A percentile compares a stretch with the other conserved stretches of the same genome.
These are phyloP conservation scores for Sorex fumeus DNA, from an alignment of 2,113 vertebrate species.

Conservation along the genomic window DNA sequence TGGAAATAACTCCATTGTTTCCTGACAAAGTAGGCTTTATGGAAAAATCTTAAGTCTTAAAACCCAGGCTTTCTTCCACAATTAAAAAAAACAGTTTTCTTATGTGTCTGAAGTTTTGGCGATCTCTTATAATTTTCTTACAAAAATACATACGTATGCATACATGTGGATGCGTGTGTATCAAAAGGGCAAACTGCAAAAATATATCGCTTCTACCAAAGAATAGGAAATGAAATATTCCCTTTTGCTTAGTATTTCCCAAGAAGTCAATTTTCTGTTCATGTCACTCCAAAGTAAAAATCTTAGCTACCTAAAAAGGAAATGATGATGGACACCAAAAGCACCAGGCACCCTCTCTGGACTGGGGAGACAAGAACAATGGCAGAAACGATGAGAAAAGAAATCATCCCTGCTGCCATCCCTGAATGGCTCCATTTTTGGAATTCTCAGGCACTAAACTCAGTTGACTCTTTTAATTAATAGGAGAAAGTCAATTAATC, in stretches of 20 bases:
- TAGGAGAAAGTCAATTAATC: constrained; percentile 75
- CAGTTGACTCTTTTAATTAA: constrained; percentile 69
- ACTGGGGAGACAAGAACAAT: not conserved
- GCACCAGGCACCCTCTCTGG: not conserved
- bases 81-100: not conserved
- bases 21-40: constrained; percentile 49
- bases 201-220: not conserved
- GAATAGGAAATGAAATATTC: constrained; percentile 32
- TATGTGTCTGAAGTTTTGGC: constrained; percentile 12
- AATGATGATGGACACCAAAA: not conserved
- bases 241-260: not conserved
- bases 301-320: not conserved
- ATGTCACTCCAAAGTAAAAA: not conserved
- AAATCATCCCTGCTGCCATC: not conserved
- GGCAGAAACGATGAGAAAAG: not conserved
- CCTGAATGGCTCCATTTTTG: not conserved
- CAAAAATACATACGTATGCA: not conserved
- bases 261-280: constrained; percentile 11
- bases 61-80: not conserved
- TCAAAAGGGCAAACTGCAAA: not conserved
- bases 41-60: constrained; percentile 9
- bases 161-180: not conserved
- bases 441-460: constrained; percentile 50
- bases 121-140: constrained; percentile 33
- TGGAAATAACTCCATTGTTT: constrained; percentile 64